Percentiles rank a stretch among this genome's conserved stretches.
Evolutionary conservation across 92 coral and sea anemone genomes (phyloP).

Genomic region (Diadumene lineata): DNA sequence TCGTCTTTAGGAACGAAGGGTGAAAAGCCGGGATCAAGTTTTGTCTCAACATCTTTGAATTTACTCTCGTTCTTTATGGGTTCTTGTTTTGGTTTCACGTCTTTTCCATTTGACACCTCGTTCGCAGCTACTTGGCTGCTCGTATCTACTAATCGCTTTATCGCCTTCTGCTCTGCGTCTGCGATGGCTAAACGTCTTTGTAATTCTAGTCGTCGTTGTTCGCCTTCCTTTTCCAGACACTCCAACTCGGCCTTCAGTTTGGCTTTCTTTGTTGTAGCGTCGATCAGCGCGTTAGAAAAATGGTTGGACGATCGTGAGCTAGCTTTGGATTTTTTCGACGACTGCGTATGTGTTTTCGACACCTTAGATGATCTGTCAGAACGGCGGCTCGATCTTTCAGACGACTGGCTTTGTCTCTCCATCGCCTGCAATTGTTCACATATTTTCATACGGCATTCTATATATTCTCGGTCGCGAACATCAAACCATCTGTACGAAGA

Average conservation of each 20-base stretch:
- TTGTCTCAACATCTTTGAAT: too few relatives aligned
- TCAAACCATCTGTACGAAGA: conserved; percentile 44
- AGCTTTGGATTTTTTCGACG: conserved; percentile 13
- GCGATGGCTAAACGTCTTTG: conserved; percentile 32
- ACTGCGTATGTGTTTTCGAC: too few relatives aligned
- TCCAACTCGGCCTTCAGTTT: conserved; percentile 30
- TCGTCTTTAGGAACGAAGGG: too few relatives aligned
- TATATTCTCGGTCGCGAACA: conserved; percentile 32
- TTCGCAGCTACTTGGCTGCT: too few relatives aligned
- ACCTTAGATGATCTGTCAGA: neutral
- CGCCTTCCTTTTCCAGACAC: conserved; percentile 36
- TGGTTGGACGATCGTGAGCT: conserved; percentile 20
- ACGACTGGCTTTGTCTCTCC: conserved; percentile 14
- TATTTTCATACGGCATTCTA: conserved; percentile 34
- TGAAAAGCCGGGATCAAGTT: too few relatives aligned
- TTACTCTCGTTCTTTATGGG: too few relatives aligned
- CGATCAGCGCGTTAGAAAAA: conserved; percentile 18
- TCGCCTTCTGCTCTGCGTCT: conserved; percentile 32
- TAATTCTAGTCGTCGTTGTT: conserved; percentile 25
- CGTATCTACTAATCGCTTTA: conserved; percentile 1
- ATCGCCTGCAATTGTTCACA: conserved; percentile 42
- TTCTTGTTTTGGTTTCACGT: too few relatives aligned
- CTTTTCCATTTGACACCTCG: too few relatives aligned
- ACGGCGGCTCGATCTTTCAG: conserved; percentile 5
- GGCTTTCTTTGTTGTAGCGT: conserved; percentile 36